phyloP scores from a whole-genome alignment of 1,140 invertebrate species.

The Listronotus oregonensis region DNA sequence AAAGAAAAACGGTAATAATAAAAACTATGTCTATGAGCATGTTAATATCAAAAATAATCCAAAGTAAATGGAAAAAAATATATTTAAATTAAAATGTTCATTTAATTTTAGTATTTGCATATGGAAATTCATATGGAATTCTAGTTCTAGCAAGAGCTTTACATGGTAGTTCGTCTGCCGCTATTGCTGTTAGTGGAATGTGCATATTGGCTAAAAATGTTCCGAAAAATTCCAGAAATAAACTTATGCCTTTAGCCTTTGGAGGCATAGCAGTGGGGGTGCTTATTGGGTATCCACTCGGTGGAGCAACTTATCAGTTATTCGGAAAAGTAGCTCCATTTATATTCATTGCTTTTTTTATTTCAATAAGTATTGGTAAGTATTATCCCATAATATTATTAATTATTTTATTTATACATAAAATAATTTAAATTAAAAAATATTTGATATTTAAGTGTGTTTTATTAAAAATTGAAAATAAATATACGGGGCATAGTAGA shows the following conservation, averaged over 20 bases:
- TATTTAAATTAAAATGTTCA: too few relatives aligned
- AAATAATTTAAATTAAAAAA: too few relatives aligned
- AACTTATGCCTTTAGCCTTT: conserved; percentile 76
- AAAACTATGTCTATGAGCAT: too few relatives aligned
- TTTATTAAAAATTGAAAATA: too few relatives aligned
- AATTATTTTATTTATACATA: too few relatives aligned
- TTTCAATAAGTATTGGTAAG: conserved; percentile 60
- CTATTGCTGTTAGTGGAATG: conserved; percentile 77
- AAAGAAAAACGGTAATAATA: too few relatives aligned
- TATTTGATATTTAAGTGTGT: too few relatives aligned
- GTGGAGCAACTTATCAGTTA: conserved; percentile 75
- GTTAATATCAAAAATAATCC: too few relatives aligned
- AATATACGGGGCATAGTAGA: too few relatives aligned
- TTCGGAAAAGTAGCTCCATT: conserved; percentile 77
- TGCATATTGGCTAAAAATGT: conserved; percentile 65
- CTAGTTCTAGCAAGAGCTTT: conserved; percentile 80
- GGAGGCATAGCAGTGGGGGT: conserved; percentile 82
- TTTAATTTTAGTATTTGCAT: conserved; percentile 73
- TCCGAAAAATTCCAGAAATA: conserved; percentile 66
- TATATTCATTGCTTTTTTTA: conserved; percentile 66
- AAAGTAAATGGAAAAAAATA: too few relatives aligned
- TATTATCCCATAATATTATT: neutral
- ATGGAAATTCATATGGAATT: conserved; percentile 74
- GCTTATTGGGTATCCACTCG: conserved; percentile 78
- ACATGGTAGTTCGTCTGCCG: conserved; percentile 86